phyloP scores from a whole-genome alignment of 2,113 vertebrate genomes.

The Xerus inauris region DNA sequence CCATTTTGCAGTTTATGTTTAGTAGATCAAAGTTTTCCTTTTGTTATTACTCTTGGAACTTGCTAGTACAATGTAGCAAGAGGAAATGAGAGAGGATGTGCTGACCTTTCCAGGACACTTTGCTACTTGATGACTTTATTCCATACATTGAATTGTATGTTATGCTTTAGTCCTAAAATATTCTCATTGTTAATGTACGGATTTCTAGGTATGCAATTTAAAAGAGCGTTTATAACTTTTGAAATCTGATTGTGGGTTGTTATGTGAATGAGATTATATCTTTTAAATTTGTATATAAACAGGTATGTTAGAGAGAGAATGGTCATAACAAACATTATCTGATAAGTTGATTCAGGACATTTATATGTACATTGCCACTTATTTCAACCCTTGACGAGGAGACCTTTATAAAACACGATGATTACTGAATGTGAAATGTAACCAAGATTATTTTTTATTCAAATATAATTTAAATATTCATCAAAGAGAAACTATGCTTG shows the following conservation, averaged over 20 bases:
- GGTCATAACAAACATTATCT: constrained; percentile 81
- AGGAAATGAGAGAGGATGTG: not conserved
- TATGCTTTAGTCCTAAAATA: constrained; percentile 20
- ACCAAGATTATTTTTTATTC: constrained; percentile 93
- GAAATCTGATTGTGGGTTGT: constrained; percentile 27
- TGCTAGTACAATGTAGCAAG: not conserved
- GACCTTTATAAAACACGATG: constrained; percentile 89
- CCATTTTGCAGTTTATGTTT: constrained; percentile 5
- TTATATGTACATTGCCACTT: constrained; percentile 84
- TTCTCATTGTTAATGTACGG: constrained; percentile 59
- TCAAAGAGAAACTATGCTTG: constrained; percentile 91
- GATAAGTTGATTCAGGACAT: constrained; percentile 83
- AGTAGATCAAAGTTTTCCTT: not conserved
- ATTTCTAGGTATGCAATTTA: constrained; percentile 41
- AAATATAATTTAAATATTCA: constrained; percentile 94
- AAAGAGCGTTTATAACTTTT: constrained; percentile 72
- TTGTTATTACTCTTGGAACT: not conserved
- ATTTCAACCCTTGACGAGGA: constrained; percentile 84
- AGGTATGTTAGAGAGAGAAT: constrained; percentile 56
- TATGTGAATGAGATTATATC: not conserved
- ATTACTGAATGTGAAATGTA: constrained; percentile 91
- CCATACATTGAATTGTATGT: constrained; percentile 1
- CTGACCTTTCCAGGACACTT: constrained; percentile 39
- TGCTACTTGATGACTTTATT: constrained; percentile 62
- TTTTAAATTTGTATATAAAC: not conserved